Conservation (phyloP, 2,113 vertebrate genomes). For the Lagenorhynchus albirostris region DNA sequence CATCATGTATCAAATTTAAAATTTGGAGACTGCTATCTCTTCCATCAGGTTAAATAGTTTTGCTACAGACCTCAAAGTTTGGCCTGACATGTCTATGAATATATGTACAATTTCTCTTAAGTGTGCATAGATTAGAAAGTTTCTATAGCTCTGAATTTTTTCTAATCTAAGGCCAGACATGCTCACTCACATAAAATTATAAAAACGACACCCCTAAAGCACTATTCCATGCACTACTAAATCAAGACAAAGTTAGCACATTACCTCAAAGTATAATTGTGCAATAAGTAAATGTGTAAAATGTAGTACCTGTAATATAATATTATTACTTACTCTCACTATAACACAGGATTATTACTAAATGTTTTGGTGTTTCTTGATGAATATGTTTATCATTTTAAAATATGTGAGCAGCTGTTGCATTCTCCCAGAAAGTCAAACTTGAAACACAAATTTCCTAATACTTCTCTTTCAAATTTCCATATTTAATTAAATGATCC, state of each 20-base stretch:
- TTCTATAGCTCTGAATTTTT: background rate
- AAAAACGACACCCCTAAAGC: background rate
- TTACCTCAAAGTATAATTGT: background rate
- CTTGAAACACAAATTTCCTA: conserved; percentile 30
- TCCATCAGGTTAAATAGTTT: background rate
- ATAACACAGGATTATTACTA: background rate
- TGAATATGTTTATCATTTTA: background rate
- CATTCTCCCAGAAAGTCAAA: background rate
- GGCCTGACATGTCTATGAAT: background rate
- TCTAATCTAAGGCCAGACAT: background rate
- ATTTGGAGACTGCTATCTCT: background rate
- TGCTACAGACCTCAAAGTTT: background rate
- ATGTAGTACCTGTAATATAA: background rate
- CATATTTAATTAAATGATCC: background rate
- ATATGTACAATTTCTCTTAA: background rate
- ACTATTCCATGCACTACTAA: conserved; percentile 1
- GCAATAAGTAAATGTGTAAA: conserved; percentile 24
- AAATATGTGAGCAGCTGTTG: background rate
- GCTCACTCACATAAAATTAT: background rate
- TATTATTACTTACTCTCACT: background rate
- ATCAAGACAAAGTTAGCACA: background rate
- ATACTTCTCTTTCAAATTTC: conserved; percentile 5
- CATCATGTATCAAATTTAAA: background rate
- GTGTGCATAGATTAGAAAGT: background rate
- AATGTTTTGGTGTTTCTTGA: conserved; percentile 11